Evolutionary conservation across 2,113 vertebrate species (phyloP).

Genomic region (Manacus vitellinus): DNA sequence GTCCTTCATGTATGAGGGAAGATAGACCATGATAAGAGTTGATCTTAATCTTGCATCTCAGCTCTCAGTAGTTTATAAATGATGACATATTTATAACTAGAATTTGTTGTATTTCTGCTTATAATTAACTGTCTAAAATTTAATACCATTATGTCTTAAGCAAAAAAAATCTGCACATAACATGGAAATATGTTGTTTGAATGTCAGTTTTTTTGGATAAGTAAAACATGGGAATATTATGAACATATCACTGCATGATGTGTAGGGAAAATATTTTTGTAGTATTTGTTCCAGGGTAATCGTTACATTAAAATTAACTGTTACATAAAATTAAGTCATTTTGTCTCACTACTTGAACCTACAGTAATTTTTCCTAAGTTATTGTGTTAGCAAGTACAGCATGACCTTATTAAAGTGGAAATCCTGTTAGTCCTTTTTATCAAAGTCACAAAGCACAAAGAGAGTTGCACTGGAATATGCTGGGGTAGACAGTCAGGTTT

Average conservation of each 20-base stretch:
- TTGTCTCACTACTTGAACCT: not conserved
- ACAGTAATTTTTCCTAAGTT: not conserved
- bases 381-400: not conserved
- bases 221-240: not conserved
- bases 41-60: not conserved
- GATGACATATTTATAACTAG: not conserved
- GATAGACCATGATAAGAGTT: not conserved
- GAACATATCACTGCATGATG: not conserved
- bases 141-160: not conserved
- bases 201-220: not conserved
- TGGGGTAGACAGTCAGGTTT: not conserved
- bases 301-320: not conserved
- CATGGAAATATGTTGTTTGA: not conserved
- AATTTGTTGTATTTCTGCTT: not conserved
- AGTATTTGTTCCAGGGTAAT: slow-evolving; percentile 7
- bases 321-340: not conserved
- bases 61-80: not conserved
- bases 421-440: not conserved
- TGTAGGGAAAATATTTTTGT: not conserved
- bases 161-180: not conserved
- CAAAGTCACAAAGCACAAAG: not conserved
- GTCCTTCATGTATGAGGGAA: not conserved
- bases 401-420: slow-evolving; percentile 10
- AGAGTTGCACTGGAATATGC: not conserved
- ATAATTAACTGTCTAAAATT: not conserved